Base-by-base conservation (phyloP, 1,140 invertebrate species). In the Drosophila grimshawi region DNA sequence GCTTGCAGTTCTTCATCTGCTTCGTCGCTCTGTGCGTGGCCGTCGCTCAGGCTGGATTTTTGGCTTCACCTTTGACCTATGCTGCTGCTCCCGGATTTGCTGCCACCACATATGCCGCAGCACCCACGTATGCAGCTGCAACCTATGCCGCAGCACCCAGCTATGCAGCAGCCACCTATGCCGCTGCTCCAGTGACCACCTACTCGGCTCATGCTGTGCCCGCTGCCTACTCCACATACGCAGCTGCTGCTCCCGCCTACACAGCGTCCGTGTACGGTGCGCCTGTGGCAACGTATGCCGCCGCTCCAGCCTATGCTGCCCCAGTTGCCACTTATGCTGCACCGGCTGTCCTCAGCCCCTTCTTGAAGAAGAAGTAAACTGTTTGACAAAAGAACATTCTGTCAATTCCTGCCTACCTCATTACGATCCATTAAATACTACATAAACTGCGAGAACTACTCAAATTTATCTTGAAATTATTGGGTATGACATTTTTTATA, bases 341-440 rank as follows among this genome's bases (percentile, higher is more conserved):
- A 8, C 85, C 85, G 39, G 77, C 85, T 49, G 65, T 89, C 45
- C 27, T 89, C 78, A 85, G 86, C 68, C 75, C 85, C 64, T 81
- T 89, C 67, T 59, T 89, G 68, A 89, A 89, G 85, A 89, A 89
- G 85, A 89, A 89, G 85, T 89, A 89, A 81, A 32, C 39, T 27
- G 30, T 4, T 27, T 61, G 45, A 53, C 37, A 30, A 32, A 11
- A 19, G 4, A 49, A 4, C 5, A 7, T 30, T 8, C 6, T 10
- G 6, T 10, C 29, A 7, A 5, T 19, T 37, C 19, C 19, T 19
- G 30, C 49, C 46, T 32, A 49, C 32, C 48, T 30, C n/a, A 37
- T 63, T 53, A 43, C 30, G 48, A 53, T 30, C 33, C 19, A 59
- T 27, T 49, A 29, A 55, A 32, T 5, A 67, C 46, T 63, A 37